Conservation (phyloP, 2,888 invertebrate genomes). For the Apamea epomidion region DNA sequence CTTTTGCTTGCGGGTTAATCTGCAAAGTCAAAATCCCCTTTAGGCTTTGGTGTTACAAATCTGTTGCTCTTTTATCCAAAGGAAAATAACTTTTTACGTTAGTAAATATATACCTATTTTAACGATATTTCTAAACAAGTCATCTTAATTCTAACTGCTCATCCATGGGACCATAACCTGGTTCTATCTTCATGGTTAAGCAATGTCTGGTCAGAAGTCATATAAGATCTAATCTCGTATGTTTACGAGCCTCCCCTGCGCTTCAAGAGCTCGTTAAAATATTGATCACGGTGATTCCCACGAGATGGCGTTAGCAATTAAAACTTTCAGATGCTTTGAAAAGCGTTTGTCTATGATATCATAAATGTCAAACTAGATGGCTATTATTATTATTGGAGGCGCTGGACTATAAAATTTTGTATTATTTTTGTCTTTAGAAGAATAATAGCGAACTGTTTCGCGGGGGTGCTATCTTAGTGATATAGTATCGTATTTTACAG, state of each 20-base stretch:
- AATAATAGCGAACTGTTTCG: no score
- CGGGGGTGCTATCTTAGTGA: neutral
- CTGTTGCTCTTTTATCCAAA: no score
- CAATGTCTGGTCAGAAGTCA: slow-evolving; percentile 36
- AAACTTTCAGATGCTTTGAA: slow-evolving; percentile 49
- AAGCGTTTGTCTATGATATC: slow-evolving; percentile 38
- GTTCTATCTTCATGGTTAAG: slow-evolving; percentile 12
- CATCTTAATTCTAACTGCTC: neutral
- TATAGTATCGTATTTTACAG: neutral
- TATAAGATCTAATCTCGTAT: slow-evolving; percentile 27
- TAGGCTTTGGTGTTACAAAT: neutral
- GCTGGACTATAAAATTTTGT: neutral
- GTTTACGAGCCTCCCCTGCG: slow-evolving; percentile 39
- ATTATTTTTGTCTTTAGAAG: neutral
- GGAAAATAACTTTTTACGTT: no score
- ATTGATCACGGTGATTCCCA: slow-evolving; percentile 47
- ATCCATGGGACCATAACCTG: neutral
- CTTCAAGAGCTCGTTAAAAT: slow-evolving; percentile 54
- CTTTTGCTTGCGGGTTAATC: neutral
- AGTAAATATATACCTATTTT: neutral
- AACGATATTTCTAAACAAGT: neutral
- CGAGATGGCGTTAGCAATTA: slow-evolving; percentile 52
- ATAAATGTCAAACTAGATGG: slow-evolving; percentile 22
- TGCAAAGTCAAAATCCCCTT: neutral
- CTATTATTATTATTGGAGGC: slow-evolving; percentile 6